Evolutionary conservation across 2,888 invertebrate genomes (phyloP).

Genomic region (Xanthia togata): DNA sequence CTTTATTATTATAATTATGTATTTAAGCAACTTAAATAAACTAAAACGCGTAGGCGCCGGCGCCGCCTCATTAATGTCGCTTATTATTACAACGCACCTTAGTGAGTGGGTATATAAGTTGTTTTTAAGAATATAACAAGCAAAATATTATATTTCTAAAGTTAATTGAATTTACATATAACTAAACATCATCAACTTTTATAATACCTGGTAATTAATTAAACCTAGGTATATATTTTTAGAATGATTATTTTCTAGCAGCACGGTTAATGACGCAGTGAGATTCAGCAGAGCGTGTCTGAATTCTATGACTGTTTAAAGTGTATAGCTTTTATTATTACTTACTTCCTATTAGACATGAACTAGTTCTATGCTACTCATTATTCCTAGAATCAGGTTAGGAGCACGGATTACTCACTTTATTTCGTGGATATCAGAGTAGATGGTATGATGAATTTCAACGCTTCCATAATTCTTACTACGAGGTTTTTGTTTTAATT

Average conservation of each 20-base stretch:
- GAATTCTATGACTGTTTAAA: constrained; percentile 11
- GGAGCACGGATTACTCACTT: constrained; percentile 40
- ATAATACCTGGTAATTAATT: no score
- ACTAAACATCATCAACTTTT: no score
- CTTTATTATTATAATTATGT: neutral
- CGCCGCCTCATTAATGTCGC: no score
- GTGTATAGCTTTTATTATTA: neutral
- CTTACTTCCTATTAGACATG: neutral
- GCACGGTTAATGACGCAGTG: constrained; percentile 8
- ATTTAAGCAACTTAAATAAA: neutral
- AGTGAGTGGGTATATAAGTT: no score
- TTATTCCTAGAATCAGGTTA: constrained; percentile 40
- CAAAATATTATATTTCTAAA: no score
- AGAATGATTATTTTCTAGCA: neutral
- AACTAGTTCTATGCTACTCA: constrained; percentile 31
- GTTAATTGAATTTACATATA: no score
- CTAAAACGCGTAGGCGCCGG: no score
- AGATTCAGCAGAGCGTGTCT: constrained; percentile 17
- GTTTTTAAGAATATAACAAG: no score
- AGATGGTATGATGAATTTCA: neutral
- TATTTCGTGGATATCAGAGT: constrained; percentile 18
- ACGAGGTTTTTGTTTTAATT: neutral
- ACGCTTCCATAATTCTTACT: neutral
- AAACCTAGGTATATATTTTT: neutral
- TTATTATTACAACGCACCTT: no score